These are phyloP conservation scores for human DNA, from an alignment of 2,113 vertebrate species.

Conservation along the genomic window GRCh38 chr3:77296501-77297000, in stretches of 20 bases:
- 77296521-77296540: neutral
- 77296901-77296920: neutral
- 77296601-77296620: neutral
- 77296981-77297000: neutral
- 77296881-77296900: neutral
- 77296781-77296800: fast-evolving
- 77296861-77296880: neutral
- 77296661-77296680: neutral
- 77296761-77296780: neutral
- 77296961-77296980: neutral
- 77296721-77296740: neutral
- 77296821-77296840: too few species aligned
- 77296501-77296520: neutral
- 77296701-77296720: neutral
- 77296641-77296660: neutral
- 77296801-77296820: neutral
- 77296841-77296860: neutral
- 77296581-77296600: neutral
- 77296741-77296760: neutral
- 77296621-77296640: neutral
- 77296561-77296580: neutral
- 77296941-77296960: neutral
- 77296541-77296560: neutral
- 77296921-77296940: neutral
- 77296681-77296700: neutral